Base-by-base conservation (phyloP, 2,888 invertebrate species). In the Icerya purchasi region DNA sequence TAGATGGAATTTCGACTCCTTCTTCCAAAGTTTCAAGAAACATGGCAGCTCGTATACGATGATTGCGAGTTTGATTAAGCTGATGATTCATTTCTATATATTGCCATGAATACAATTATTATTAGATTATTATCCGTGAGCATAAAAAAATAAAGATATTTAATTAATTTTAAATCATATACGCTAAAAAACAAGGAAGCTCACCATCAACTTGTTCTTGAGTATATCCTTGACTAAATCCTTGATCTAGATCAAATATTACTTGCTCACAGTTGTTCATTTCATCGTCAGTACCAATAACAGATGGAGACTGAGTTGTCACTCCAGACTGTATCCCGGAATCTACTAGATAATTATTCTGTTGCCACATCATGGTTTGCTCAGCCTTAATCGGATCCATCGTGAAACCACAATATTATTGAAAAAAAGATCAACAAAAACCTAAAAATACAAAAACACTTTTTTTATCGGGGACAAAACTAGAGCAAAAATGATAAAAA, bases 11-110 rank as follows among this genome's bases (percentile, higher is more conserved):
- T 74, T 96, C 91, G 62, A 91, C 89, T 53, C 93, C 94, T 74
- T 94, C 96, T 69, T 94, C 94, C 67, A 96, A 74, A 1, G 96
- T 96, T 74, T 97, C 97, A 0, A 97, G 96, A 71, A 97, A 98
- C 94, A 98, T 96, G 53, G 97, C 97, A 0, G 94, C 96, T 14
- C 97, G 83, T 22, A 98, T 94, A 65, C 97, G 84, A 71, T 96
- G 93, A 0, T 93, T 90, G 58, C 97, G 84, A 0, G 96, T 94
- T 72, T 93, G 92, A 64, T 90, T 93, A 65, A 96, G 73, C 72
- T 96, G 94, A 70, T 90, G 89, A 73, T 92, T 93, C 88, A 94
- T 93, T 68, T 94, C 89, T 83, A 68, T 18, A 65, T n/a, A n/a
- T n/a, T n/a, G n/a, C n/a, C n/a, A n/a, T n/a, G n/a, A n/a, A n/a